These are phyloP conservation scores for Dryococelus australis DNA, from an alignment of 2,888 invertebrate genomes.

Conservation along the genomic window DNA sequence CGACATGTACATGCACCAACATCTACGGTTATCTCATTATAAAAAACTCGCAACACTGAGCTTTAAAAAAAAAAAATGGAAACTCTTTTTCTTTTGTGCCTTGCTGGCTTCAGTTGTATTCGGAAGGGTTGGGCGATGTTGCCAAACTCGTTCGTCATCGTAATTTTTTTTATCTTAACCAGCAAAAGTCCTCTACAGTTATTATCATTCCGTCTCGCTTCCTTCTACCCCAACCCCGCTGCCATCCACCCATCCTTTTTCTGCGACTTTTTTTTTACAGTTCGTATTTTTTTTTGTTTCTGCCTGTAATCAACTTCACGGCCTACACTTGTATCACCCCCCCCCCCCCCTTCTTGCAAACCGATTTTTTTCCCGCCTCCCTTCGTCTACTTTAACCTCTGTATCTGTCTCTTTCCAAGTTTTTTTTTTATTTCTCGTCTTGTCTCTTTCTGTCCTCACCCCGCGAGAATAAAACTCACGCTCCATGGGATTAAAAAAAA, in stretches of 20 bases:
- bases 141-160: too few species aligned
- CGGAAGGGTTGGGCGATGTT: background rate
- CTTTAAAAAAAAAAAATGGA: constrained; percentile 28
- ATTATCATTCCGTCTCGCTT: constrained; percentile 21
- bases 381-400: background rate
- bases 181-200: constrained; percentile 12
- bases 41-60: constrained; percentile 43
- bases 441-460: background rate
- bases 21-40: constrained; percentile 40
- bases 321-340: constrained; percentile 3
- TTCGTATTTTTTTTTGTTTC: background rate
- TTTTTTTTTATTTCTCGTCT: too few species aligned
- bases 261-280: background rate
- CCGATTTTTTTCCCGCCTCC: background rate
- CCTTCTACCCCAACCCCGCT: background rate
- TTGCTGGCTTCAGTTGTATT: background rate
- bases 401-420: too few species aligned
- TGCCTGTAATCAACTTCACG: constrained; percentile 24
- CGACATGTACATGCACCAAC: background rate
- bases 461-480: background rate
- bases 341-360: background rate
- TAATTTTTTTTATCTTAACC: background rate
- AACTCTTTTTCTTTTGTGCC: constrained; percentile 7
- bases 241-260: background rate
- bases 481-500: background rate